Base-by-base conservation (phyloP, 2,888 invertebrate species). In the Ophioninae sp. region DNA sequence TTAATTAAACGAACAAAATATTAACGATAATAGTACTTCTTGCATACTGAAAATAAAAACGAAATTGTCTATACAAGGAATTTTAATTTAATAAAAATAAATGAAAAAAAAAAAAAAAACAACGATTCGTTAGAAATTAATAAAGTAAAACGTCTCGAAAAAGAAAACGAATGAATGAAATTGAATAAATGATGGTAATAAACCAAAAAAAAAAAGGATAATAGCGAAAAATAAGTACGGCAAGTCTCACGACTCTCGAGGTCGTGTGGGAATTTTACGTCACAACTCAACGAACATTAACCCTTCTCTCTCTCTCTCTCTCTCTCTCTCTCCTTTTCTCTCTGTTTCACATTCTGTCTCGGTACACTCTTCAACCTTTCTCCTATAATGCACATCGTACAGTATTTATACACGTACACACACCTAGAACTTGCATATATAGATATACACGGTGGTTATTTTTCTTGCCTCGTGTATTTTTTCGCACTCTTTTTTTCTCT, bases 221-320 rank as follows among this genome's bases (percentile, higher is more conserved):
- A 37, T 37, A 51, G 63, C 2, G 6, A 30, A 20, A 73, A 56
- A 78, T 56, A 69, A 20, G 69, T 41, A 30, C 41, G 41, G 44
- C 22, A n/a, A 67, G 41, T 78, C 78, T 67, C 64, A 81, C 80
- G 69, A 64, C 59, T 67, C 77, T 83, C 71, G 78, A 78, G 37
- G 22, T 59, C 63, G 79, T 20, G 76, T 37, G 63, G 10, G 75
- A 30, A 79, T 58, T 81, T 81, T 74, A 78, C 75, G 67, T 78
- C 83, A 84, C 83, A 71, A 78, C 75, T 79, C 75, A 81, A 20
- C 75, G 75, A 84, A 75, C 80, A 78, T 83, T 74, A 83, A 65
- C 64, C 67, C 78, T 69, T 51, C 51, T 58, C 69, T 59, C 64
- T 22, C 39, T 65, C 59, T 61, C 22, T 76, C 20, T 79, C 56